A percentile compares a stretch with the other conserved stretches of the same genome.
These are phyloP conservation scores for Stichodactyla mertensii DNA, from an alignment of 64 coral and sea anemone genomes.

Conservation along the genomic window DNA sequence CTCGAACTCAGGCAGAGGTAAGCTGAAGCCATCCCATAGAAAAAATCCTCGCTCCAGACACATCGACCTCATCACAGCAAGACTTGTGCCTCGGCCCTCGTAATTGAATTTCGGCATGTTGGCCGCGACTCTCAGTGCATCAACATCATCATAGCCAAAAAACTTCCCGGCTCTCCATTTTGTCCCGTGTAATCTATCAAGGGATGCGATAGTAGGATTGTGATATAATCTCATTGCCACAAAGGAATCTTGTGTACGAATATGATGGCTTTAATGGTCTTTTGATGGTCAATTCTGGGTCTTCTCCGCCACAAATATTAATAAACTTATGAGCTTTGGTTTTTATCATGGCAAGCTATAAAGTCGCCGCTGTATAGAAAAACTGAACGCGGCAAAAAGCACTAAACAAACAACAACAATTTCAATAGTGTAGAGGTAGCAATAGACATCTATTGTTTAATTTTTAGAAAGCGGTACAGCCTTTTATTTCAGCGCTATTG, in stretches of 20 bases:
- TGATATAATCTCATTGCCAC: not conserved
- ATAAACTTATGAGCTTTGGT: not conserved
- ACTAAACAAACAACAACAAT: slow-evolving; percentile 18
- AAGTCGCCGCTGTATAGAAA: slow-evolving; percentile 17
- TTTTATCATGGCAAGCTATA: not conserved
- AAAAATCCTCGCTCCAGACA: not conserved
- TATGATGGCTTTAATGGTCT: not conserved
- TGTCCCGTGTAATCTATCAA: not conserved
- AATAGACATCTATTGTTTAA: not conserved
- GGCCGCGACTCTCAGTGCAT: not conserved
- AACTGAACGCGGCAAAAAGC: slow-evolving; percentile 6
- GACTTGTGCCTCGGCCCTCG: not conserved
- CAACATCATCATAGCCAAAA: too few species aligned
- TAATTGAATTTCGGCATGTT: slow-evolving; percentile 21
- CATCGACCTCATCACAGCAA: not conserved
- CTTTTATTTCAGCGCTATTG: not conserved
- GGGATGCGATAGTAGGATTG: not conserved
- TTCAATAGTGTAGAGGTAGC: not conserved
- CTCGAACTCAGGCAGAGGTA: not conserved
- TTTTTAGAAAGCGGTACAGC: not conserved
- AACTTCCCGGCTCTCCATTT: not conserved
- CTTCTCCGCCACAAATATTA: not conserved
- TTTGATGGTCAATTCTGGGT: slow-evolving; percentile 5
- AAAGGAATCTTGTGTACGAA: not conserved
- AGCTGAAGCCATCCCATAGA: not conserved